phyloP scores from a whole-genome alignment of 2,113 vertebrate genomes.

The Aspidoscelis tigris region DNA sequence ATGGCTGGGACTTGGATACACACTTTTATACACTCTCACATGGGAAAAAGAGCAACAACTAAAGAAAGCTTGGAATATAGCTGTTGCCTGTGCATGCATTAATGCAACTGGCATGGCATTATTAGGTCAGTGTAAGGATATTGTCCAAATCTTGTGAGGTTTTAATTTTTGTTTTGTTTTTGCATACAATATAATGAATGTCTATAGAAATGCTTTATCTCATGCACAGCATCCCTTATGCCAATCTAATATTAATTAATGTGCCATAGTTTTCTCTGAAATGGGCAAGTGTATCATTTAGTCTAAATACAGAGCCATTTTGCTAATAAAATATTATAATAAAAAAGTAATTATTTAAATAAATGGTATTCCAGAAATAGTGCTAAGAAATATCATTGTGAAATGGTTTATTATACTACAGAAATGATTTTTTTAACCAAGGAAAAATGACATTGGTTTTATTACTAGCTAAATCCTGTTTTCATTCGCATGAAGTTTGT shows the following conservation, averaged over 20 bases:
- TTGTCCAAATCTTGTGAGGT: too few relatives aligned
- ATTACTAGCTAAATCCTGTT: neutral
- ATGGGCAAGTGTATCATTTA: neutral
- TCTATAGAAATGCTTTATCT: neutral
- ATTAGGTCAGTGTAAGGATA: too few relatives aligned
- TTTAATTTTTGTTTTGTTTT: too few relatives aligned
- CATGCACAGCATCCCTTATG: neutral
- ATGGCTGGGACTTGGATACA: too few relatives aligned
- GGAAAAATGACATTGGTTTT: neutral
- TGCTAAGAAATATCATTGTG: neutral
- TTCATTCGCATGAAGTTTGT: neutral
- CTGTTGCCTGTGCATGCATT: too few relatives aligned
- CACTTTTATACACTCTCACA: too few relatives aligned
- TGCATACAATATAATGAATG: too few relatives aligned
- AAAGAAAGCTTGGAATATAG: too few relatives aligned
- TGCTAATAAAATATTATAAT: neutral
- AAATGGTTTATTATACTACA: too few relatives aligned
- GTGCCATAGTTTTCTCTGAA: neutral
- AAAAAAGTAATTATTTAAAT: neutral
- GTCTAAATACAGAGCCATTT: conserved; percentile 15
- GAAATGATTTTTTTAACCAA: neutral
- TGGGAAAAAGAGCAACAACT: too few relatives aligned
- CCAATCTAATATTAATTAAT: too few relatives aligned
- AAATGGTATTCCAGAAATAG: neutral
- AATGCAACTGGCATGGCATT: too few relatives aligned